phyloP scores from a whole-genome alignment of 23 tunicate genomes.

The Halocynthia roretzi region DNA sequence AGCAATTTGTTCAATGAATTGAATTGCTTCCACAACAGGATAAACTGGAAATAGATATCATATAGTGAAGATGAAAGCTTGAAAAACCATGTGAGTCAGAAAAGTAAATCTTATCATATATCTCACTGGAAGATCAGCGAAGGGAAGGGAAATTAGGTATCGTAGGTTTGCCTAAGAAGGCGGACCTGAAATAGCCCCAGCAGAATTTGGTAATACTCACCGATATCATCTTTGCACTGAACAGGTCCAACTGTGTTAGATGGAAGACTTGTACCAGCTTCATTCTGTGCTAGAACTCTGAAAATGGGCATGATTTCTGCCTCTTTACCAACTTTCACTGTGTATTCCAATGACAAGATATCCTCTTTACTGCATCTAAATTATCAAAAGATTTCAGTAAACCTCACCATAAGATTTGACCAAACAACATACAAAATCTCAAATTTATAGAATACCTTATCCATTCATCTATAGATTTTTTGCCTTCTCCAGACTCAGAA shows the following conservation, averaged over 20 bases:
- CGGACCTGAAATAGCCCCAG: too few relatives aligned
- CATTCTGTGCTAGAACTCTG: slow-evolving; percentile 75
- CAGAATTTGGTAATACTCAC: neutral
- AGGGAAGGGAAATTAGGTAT: too few relatives aligned
- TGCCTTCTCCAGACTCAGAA: neutral
- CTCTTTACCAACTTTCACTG: slow-evolving; percentile 10
- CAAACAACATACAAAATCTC: too few relatives aligned
- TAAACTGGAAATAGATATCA: slow-evolving; percentile 19
- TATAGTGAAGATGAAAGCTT: neutral
- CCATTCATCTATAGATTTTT: too few relatives aligned
- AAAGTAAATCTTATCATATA: neutral
- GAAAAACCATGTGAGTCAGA: neutral
- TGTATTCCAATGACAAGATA: slow-evolving; percentile 10
- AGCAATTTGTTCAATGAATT: slow-evolving; percentile 59
- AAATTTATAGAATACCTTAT: too few relatives aligned
- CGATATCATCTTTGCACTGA: slow-evolving; percentile 37
- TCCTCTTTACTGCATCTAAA: slow-evolving; percentile 19
- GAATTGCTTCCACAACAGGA: slow-evolving; percentile 77
- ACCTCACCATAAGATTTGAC: too few relatives aligned
- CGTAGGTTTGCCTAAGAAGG: too few relatives aligned
- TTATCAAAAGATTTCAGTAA: neutral
- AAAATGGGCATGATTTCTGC: slow-evolving; percentile 30
- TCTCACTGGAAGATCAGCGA: neutral
- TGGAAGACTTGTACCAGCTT: slow-evolving; percentile 62
- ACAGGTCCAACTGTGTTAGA: slow-evolving; percentile 85